Conservation (phyloP, 2,113 vertebrate genomes). For the Brienomyrus longianalis region DNA sequence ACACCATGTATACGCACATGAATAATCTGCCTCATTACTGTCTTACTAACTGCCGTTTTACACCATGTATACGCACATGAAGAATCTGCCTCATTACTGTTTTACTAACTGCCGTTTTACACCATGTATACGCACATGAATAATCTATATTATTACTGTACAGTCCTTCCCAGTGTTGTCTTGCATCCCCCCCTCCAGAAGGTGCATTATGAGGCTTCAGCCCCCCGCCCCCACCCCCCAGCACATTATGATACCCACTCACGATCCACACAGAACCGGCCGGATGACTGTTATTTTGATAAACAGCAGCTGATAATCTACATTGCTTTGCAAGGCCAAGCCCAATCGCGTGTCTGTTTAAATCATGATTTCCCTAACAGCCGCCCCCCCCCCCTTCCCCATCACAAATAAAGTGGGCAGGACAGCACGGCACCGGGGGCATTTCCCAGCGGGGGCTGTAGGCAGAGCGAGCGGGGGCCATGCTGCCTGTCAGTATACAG, state of each 20-base stretch:
- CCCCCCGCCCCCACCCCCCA: neutral
- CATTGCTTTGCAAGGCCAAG: neutral
- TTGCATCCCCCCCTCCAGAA: neutral
- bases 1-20: neutral
- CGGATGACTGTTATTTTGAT: neutral
- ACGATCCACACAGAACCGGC: neutral
- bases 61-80: neutral
- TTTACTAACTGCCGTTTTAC: neutral
- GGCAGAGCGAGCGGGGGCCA: neutral
- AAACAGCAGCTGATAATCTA: neutral
- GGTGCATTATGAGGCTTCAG: neutral
- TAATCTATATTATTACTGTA: neutral
- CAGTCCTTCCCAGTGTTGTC: neutral
- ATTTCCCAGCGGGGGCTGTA: neutral
- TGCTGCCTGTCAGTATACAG: neutral
- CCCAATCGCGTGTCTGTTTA: neutral
- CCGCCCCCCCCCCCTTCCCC: neutral
- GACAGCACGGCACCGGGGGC: neutral
- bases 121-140: neutral
- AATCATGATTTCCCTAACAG: neutral
- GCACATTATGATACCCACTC: neutral
- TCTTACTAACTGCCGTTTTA: neutral
- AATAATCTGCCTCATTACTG: neutral
- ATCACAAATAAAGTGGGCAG: neutral
- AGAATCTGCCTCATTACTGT: neutral